A percentile compares a stretch with the other conserved stretches of the same genome.
phyloP scores from a whole-genome alignment of 1,140 invertebrate species.

The Tetramorium simillimum region DNA sequence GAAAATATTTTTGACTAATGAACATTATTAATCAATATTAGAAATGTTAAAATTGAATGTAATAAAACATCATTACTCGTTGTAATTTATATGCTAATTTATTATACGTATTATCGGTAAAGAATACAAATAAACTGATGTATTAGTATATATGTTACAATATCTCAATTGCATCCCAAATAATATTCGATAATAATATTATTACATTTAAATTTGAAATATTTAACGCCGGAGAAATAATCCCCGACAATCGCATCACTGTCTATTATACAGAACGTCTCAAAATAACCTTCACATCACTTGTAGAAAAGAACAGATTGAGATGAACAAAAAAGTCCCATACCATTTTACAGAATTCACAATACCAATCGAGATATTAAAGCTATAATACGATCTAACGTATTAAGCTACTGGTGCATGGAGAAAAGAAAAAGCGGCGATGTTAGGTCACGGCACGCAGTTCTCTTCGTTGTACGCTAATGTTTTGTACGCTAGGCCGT shows the following conservation, averaged over 20 bases:
- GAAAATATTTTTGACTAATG: not conserved
- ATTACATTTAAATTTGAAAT: not conserved
- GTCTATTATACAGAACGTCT: not conserved
- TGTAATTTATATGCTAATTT: not conserved
- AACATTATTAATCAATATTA: not conserved
- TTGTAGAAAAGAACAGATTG: too few species aligned
- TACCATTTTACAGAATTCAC: too few species aligned
- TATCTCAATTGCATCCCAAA: not conserved
- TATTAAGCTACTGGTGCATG: too few species aligned
- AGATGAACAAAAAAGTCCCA: too few species aligned
- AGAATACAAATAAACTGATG: not conserved
- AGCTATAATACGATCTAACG: too few species aligned
- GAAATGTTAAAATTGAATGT: not conserved
- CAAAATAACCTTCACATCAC: too few species aligned
- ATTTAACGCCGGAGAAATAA: not conserved
- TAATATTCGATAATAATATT: not conserved
- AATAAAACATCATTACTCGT: not conserved
- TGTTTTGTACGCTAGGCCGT: too few species aligned
- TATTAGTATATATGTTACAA: not conserved
- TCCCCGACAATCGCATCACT: not conserved
- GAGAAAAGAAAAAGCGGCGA: too few species aligned
- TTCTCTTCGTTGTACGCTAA: too few species aligned
- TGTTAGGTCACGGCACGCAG: too few species aligned
- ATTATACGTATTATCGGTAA: too few species aligned
- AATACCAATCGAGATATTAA: too few species aligned